Evolutionary conservation across 2,797 vertebrate species (phyloP), one percentile per base, ranked within the genome.

Genomic region (Scomberomorus guttatus): DNA sequence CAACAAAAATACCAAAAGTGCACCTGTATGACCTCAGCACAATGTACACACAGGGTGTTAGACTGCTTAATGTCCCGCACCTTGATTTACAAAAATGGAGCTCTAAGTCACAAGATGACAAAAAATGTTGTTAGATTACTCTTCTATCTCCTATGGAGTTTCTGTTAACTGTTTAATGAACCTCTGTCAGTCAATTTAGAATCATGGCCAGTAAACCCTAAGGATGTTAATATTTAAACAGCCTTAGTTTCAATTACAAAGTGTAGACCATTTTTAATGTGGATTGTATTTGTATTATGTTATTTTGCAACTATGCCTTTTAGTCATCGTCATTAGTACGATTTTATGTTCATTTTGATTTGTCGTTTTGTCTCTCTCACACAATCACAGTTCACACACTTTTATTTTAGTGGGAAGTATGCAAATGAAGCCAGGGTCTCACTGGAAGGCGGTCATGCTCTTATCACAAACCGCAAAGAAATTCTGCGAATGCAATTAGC

Each of bases 401-500:
- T 67, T 52, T 57, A 48, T 81, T 58, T 80, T 22, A 63, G 50
- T 46, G 42, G 64, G 56, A 66, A 61, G 17, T 48, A 67, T 68
- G 77, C 22, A 74, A 74, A 27, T 70, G 62, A 71, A 79, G 57
- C 54, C 59, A 37, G 2, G 20, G 5, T 52, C 55, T 86, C 60
- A 65, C 65, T 77, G 68, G 39, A 64, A 63, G 44, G 20, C 18
- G 15, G 57, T 70, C 3, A 29, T 61, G 68, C 55, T 0, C n/a
- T 71, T 81, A 71, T 80, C 55, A 20, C 27, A 75, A 77, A 80
- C 59, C 1, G 37, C 63, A 58, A 79, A 82, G 29, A 51, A 80
- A 78, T 80, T 63, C 39, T 79, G 71, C 29, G 63, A 88, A 81
- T 82, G 67, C 66, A 78, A 77, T 87, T 80, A 72, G 80, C 60